phyloP scores from a whole-genome alignment of 2,113 vertebrate species.

The Catagonus wagneri region DNA sequence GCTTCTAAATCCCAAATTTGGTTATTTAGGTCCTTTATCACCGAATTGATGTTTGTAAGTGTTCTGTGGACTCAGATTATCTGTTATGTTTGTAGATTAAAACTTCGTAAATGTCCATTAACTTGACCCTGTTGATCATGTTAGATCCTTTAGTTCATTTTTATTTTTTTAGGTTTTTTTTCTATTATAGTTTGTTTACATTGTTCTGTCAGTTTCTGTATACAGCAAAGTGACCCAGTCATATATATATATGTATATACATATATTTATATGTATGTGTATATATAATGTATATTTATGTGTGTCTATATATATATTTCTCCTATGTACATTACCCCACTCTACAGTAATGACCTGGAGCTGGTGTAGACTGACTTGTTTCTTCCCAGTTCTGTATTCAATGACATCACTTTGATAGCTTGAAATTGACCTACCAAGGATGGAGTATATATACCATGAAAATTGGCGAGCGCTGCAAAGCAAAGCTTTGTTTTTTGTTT shows the following conservation, averaged over 20 bases:
- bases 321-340: background rate
- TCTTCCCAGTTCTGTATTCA: background rate
- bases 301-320: background rate
- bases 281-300: too few species aligned
- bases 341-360: background rate
- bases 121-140: constrained; percentile 54
- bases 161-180: background rate
- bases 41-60: constrained; percentile 48
- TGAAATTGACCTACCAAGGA: background rate
- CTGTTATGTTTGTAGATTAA: constrained; percentile 48
- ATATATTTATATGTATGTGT: too few species aligned
- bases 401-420: background rate
- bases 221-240: too few species aligned
- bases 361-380: background rate
- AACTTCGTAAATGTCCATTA: constrained; percentile 49
- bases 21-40: constrained; percentile 41
- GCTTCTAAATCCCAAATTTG: constrained; percentile 40
- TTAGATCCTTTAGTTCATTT: constrained; percentile 30
- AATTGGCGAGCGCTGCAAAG: background rate
- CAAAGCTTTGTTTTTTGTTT: background rate
- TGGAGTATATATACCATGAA: background rate
- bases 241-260: background rate
- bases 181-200: too few species aligned
- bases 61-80: constrained; percentile 26
- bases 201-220: too few species aligned